These are phyloP conservation scores for Campaea margaritaria DNA, from an alignment of 2,888 invertebrate genomes.

Conservation along the genomic window DNA sequence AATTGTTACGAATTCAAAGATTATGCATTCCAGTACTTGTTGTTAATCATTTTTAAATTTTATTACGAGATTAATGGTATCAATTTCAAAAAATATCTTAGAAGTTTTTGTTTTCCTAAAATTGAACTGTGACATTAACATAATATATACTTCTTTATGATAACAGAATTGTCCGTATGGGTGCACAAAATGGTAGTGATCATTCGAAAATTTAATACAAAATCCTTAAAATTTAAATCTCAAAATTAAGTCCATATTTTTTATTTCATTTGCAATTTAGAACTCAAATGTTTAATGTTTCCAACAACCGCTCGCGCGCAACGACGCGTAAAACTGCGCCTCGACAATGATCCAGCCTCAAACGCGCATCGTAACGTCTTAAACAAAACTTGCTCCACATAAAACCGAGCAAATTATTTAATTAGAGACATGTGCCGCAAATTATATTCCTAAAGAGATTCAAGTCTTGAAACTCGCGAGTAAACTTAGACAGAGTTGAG, in stretches of 20 bases:
- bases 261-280: constrained; percentile 1
- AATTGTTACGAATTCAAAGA: no score
- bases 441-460: constrained; percentile 45
- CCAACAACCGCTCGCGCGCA: constrained; percentile 1
- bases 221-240: neutral
- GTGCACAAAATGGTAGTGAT: no score
- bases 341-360: constrained; percentile 14
- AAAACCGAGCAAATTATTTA: constrained; percentile 34
- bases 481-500: constrained; percentile 34
- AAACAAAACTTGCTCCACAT: constrained; percentile 32
- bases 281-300: constrained; percentile 16
- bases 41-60: no score
- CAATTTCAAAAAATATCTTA: no score
- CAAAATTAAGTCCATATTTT: no score
- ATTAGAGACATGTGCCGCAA: constrained; percentile 42
- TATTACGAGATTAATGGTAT: no score
- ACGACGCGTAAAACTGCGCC: constrained; percentile 18
- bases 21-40: no score
- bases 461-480: constrained; percentile 28
- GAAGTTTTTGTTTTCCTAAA: no score
- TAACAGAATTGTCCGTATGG: no score
- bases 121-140: no score
- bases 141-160: no score
- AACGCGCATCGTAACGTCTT: constrained; percentile 19
- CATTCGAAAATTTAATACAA: neutral